These are phyloP conservation scores for Diabrotica undecimpunctata DNA, from an alignment of 1,140 invertebrate species.

Conservation along the genomic window DNA sequence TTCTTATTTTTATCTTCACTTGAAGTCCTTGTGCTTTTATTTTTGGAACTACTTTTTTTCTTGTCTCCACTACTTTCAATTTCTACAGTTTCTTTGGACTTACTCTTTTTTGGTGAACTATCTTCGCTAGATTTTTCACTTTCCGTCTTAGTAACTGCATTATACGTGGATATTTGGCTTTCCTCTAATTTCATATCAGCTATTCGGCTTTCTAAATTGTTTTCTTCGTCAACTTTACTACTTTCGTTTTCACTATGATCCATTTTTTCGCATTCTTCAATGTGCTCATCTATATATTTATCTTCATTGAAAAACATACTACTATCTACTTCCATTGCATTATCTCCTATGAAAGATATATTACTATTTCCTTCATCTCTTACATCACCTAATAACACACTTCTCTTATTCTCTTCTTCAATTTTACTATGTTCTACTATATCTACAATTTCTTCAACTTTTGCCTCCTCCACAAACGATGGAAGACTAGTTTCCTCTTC, in stretches of 20 bases:
- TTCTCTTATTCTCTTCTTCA: not conserved
- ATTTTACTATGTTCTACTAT: not conserved
- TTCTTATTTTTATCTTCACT: too few relatives aligned
- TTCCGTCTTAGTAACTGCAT: not conserved
- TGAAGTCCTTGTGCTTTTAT: too few relatives aligned
- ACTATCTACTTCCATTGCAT: too few relatives aligned
- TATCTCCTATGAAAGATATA: too few relatives aligned
- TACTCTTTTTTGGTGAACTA: conserved; percentile 2
- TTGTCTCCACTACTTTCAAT: not conserved
- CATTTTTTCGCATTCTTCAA: not conserved
- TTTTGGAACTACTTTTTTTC: conserved; percentile 4
- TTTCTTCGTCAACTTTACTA: not conserved
- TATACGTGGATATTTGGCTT: not conserved
- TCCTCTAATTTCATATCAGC: conserved; percentile 7
- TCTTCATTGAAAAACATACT: too few relatives aligned
- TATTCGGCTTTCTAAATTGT: not conserved
- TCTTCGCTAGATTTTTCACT: conserved; percentile 9
- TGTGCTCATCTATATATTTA: too few relatives aligned
- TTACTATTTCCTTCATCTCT: not conserved
- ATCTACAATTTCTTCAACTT: not conserved
- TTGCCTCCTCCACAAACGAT: not conserved
- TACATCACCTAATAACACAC: not conserved
- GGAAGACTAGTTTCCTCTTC: not conserved
- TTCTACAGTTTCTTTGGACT: not conserved
- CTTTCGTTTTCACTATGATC: not conserved